Conservation (phyloP, 2,888 invertebrate species). For the Nephrotoma appendiculata region DNA sequence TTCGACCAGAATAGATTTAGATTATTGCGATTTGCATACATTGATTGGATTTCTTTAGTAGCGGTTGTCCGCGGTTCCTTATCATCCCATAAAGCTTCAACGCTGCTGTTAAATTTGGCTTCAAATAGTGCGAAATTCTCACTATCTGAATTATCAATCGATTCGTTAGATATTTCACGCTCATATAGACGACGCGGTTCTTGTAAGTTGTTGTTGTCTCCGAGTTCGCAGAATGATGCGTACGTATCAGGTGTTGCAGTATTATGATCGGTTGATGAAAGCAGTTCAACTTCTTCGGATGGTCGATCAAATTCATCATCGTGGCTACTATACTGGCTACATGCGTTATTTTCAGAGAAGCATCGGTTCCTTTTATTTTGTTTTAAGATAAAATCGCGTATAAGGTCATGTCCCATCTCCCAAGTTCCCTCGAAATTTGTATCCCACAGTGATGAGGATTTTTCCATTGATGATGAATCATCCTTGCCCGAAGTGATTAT, state of each 20-base stretch:
- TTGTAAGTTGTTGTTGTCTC: slow-evolving; percentile 4
- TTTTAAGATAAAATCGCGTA: slow-evolving; percentile 24
- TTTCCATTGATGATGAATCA: background rate
- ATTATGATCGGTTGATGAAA: background rate
- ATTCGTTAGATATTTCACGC: slow-evolving; percentile 16
- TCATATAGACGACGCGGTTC: slow-evolving; percentile 16
- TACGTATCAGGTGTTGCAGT: slow-evolving; percentile 3
- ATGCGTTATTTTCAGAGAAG: slow-evolving; percentile 21
- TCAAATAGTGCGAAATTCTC: slow-evolving; percentile 23
- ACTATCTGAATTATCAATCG: background rate
- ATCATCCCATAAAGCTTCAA: slow-evolving; percentile 50
- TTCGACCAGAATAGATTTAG: slow-evolving; percentile 20
- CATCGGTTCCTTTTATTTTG: slow-evolving; percentile 23
- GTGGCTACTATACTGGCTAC: slow-evolving; percentile 8
- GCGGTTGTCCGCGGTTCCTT: slow-evolving; percentile 4
- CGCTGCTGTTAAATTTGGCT: slow-evolving; percentile 49
- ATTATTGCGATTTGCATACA: background rate
- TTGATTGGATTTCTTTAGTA: background rate
- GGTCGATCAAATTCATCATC: background rate
- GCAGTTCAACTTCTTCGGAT: background rate
- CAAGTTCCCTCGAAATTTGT: slow-evolving; percentile 27
- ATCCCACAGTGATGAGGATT: slow-evolving; percentile 23
- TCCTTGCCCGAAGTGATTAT: background rate
- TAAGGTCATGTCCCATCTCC: slow-evolving; percentile 28
- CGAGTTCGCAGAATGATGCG: slow-evolving; percentile 9